Evolutionary conservation across 2,113 vertebrate species (phyloP), one percentile per base, ranked within the genome.

Genomic region (Atractosteus spatula): DNA sequence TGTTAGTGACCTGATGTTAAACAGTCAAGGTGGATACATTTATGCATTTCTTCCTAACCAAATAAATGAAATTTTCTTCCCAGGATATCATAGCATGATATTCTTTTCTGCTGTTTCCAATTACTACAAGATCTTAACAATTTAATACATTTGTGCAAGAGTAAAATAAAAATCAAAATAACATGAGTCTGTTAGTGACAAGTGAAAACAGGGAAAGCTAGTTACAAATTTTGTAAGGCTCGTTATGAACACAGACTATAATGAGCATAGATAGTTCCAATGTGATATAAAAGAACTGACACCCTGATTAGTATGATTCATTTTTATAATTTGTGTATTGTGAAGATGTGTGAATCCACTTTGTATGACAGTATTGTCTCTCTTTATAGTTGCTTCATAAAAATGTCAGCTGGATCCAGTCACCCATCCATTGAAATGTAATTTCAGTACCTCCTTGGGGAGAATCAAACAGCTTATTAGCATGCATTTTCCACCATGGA

Each of bases 371-470:
- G 61, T 47, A 42, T 64, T 64, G 54, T 64, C 45, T 45, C 41
- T 29, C 51, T 8, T 45, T 17, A 41, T 12, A 67, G 14, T 12
- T 68, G 17, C 7, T 12, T 8, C 59, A 13, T 5, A 8, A 41
- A 41, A 71, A 43, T 41, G 45, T 55, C 70, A 63, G 70, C 8
- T 2, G 10, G 8, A 13, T 71, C 57, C 59, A 55, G 61, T 14
- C 6, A 11, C 8, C 42, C 16, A 47, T 4, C 45, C n/a, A 14
- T 44, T 45, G 41, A 51, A 51, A 51, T 51, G 5, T 42, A 45
- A 70, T 51, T 62, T 16, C 45, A 62, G 44, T 3, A 63, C 13
- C 47, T 47, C 69, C n/a, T 59, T 59, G 57, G 57, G 57, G n/a
- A 59, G 12, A 59, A 51, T 51, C 57, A 59, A 3, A 6, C 4